These are phyloP conservation scores for Poeciliopsis prolifica DNA, from an alignment of 2,113 vertebrate species.

Conservation along the genomic window DNA sequence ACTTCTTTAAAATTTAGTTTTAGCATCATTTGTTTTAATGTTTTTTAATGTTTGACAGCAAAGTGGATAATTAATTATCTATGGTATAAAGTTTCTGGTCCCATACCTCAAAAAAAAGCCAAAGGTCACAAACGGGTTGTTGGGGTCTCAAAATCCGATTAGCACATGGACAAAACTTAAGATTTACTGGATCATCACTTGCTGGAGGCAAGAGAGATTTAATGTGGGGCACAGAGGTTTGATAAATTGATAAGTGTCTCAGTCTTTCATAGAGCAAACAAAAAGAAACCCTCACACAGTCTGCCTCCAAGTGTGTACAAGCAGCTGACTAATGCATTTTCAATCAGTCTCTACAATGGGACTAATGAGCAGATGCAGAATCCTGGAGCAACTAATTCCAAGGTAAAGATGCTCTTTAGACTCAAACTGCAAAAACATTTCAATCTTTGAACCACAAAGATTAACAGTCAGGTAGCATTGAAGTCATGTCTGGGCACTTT, in stretches of 20 bases:
- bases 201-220: background rate
- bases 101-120: background rate
- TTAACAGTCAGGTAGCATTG: background rate
- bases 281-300: no score
- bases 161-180: background rate
- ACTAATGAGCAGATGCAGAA: background rate
- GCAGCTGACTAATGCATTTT: background rate
- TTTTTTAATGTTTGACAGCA: background rate
- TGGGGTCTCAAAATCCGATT: no score
- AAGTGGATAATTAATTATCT: background rate
- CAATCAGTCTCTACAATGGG: slow-evolving; percentile 2
- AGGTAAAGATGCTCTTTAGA: background rate
- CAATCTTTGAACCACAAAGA: background rate
- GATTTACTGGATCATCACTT: background rate
- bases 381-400: background rate
- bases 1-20: slow-evolving; percentile 1
- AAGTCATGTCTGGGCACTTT: background rate
- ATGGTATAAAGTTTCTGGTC: no score
- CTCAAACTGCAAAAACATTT: background rate
- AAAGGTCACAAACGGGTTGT: background rate
- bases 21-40: slow-evolving; percentile 7
- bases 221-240: background rate
- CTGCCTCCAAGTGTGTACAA: background rate
- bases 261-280: background rate
- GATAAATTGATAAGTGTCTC: background rate